Conservation (phyloP, 53 echinoderm and acorn worm genomes). For the Astropecten irregularis region DNA sequence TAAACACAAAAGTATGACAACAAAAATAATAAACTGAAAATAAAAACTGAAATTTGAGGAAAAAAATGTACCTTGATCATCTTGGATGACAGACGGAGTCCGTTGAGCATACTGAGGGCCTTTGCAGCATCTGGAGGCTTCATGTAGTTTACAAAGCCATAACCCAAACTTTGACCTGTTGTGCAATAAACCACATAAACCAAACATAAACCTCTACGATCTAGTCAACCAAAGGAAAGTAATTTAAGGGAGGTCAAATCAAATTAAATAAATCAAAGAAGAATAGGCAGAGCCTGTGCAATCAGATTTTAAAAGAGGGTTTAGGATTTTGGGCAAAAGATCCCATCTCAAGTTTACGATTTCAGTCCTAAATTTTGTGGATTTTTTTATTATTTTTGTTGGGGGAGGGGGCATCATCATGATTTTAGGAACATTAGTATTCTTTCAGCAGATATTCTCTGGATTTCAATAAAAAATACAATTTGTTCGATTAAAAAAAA, state of each 20-base stretch:
- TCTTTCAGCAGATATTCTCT: too few relatives aligned
- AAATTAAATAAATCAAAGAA: background rate
- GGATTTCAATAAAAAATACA: too few relatives aligned
- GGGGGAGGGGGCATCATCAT: too few relatives aligned
- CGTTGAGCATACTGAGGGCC: constrained; percentile 93
- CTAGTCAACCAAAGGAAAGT: constrained; percentile 50
- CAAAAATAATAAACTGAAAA: background rate
- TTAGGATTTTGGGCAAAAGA: too few relatives aligned
- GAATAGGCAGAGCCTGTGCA: too few relatives aligned
- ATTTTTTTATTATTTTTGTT: too few relatives aligned
- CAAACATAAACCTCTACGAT: constrained; percentile 56
- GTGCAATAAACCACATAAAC: constrained; percentile 70
- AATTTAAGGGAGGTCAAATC: background rate
- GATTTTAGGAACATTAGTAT: too few relatives aligned
- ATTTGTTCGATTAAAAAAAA: too few relatives aligned
- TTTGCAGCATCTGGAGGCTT: constrained; percentile 95
- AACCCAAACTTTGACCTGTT: constrained; percentile 98
- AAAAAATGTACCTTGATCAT: constrained; percentile 92
- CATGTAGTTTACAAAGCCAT: constrained; percentile 99
- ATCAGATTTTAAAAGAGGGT: too few relatives aligned
- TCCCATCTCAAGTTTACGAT: too few relatives aligned
- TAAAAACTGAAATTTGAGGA: background rate
- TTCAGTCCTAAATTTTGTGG: too few relatives aligned
- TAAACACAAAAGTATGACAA: too few relatives aligned
- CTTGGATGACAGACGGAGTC: constrained; percentile 90